Evolutionary conservation across 1,140 invertebrate species (phyloP).

Genomic region (Leguminivora glycinivorella): DNA sequence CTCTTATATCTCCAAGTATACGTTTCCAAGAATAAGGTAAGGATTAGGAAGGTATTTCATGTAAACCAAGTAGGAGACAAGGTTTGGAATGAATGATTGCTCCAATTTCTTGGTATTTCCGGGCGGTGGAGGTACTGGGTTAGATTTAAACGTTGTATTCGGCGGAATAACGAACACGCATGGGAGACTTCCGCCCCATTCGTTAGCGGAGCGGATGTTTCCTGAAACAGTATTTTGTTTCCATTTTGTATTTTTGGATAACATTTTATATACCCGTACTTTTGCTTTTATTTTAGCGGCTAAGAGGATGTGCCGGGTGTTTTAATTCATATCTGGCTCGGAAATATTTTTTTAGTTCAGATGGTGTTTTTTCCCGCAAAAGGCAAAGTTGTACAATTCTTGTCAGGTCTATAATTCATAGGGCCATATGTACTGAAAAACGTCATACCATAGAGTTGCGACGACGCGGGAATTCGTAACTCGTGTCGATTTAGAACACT

Average conservation of each 20-base stretch:
- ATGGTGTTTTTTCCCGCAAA: too few relatives aligned
- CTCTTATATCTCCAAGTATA: conserved; percentile 28
- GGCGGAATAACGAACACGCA: not conserved
- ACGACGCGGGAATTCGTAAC: too few relatives aligned
- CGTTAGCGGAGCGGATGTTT: conserved; percentile 19
- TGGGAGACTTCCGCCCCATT: conserved; percentile 13
- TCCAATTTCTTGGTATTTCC: not conserved
- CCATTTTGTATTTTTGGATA: not conserved
- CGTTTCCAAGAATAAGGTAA: conserved; percentile 38
- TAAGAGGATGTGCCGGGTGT: not conserved
- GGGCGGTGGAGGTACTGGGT: not conserved
- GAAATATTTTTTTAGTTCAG: too few relatives aligned
- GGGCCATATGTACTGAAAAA: too few relatives aligned
- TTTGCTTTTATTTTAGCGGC: not conserved
- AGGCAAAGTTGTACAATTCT: too few relatives aligned
- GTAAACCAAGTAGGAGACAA: conserved; percentile 44
- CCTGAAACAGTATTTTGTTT: conserved; percentile 8
- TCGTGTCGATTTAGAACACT: too few relatives aligned
- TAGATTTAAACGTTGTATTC: conserved; percentile 5
- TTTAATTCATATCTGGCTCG: not conserved
- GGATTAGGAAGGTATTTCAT: conserved; percentile 43
- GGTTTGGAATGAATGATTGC: conserved; percentile 50
- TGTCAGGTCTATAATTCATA: too few relatives aligned
- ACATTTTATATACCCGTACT: not conserved
- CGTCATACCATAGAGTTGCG: too few relatives aligned